Evolutionary conservation across 1,140 invertebrate genomes (phyloP), one percentile per base, ranked within the genome.

Genomic region (Papilio aristodemus): DNA sequence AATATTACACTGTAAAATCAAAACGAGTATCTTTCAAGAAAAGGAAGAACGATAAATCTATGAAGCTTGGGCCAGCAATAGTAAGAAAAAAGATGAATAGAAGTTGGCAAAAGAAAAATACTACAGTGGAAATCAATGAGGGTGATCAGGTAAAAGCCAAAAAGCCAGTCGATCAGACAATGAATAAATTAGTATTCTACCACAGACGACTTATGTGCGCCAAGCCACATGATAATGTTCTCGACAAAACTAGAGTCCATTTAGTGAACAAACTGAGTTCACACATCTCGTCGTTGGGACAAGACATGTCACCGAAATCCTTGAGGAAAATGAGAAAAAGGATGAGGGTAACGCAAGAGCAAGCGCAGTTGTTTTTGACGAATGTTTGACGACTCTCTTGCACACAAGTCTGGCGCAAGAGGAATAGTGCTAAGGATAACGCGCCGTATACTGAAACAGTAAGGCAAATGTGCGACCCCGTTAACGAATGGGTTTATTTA

Each of bases 351-450:
- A 74, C 80, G 41, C 84, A 88, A 74, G 72, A 79, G 46, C 81
- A 88, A 62, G 85, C 82, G 4, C 79, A 85, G 69, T 50, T 75
- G 76, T 88, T 89, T 81, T 81, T 91, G 78, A 78, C 72, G 68
- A 84, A 82, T 77, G 75, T 87, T 64, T 87, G 85, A 80, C 71
- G 73, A 73, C 71, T 75, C 77, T 69, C 46, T 7, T 60, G 69
- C 66, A 71, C 67, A 46, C 71, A 62, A 54, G 67, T 57, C 62
- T 19, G 32, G 36, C 54, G 63, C 54, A 39, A 14, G 60, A 32
- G 62, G 43, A 39, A 19, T 46, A 46, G 63, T 66, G 43, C 36
- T 54, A 43, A 72, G 38, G 60, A 50, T 58, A 62, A 64, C 60
- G 70, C 68, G 60, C 68, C 62, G 39, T 67, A 58, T 70, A 69